Conservation (phyloP, 2,797 vertebrate genomes). For the Molossus alvarezi region DNA sequence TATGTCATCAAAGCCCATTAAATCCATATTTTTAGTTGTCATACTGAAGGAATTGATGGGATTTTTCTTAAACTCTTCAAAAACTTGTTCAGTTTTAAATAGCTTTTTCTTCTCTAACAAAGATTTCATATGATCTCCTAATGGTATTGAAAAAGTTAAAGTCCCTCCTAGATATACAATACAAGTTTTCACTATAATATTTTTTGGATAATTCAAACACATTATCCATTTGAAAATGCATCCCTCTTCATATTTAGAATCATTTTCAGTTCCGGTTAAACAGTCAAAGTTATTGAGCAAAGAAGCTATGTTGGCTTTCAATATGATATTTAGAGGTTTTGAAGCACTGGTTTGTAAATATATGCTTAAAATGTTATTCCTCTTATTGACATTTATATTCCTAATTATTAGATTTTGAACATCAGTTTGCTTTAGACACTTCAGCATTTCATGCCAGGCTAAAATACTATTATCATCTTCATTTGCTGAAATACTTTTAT, state of each 20-base stretch:
- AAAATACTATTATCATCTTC: neutral
- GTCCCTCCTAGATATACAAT: constrained; percentile 41
- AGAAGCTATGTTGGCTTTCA: constrained; percentile 66
- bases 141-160: constrained; percentile 49
- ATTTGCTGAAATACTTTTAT: neutral
- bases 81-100: constrained; percentile 52
- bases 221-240: constrained; percentile 49
- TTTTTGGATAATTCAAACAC: constrained; percentile 60
- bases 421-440: neutral
- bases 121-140: constrained; percentile 59
- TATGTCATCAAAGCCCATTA: constrained; percentile 85
- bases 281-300: constrained; percentile 61
- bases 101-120: constrained; percentile 71
- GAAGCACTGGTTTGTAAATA: constrained; percentile 75
- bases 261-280: constrained; percentile 56
- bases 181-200: constrained; percentile 66
- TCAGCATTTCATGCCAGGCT: constrained; percentile 2
- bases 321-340: constrained; percentile 69
- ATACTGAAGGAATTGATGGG: neutral
- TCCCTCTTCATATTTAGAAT: neutral
- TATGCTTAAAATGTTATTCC: constrained; percentile 59
- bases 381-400: constrained; percentile 42
- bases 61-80: constrained; percentile 3
- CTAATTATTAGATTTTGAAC: constrained; percentile 68
- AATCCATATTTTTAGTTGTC: constrained; percentile 79